Conservation (phyloP, 2,113 vertebrate genomes). For the Siniperca chuatsi region DNA sequence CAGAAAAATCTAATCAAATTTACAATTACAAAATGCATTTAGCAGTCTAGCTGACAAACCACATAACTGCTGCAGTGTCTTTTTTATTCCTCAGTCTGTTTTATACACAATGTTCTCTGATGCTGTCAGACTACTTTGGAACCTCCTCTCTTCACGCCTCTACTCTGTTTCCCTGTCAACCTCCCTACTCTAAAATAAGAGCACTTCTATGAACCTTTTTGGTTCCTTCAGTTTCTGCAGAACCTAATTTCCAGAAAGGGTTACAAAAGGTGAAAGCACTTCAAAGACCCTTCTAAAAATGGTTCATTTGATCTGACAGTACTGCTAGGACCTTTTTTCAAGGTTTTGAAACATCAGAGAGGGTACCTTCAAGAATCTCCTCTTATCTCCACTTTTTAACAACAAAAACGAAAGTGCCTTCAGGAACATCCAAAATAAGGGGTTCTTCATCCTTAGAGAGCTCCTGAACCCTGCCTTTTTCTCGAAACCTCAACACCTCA, state of each 20-base stretch:
- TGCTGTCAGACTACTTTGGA: conserved; percentile 8
- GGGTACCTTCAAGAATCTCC: not conserved
- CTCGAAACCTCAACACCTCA: not conserved
- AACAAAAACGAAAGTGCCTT: not conserved
- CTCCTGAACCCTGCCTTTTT: not conserved
- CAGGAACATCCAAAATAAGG: not conserved
- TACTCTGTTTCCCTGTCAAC: not conserved
- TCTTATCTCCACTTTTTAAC: not conserved
- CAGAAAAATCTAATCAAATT: not conserved
- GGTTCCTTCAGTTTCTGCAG: not conserved
- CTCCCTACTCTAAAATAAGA: conserved; percentile 4
- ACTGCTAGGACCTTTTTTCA: not conserved
- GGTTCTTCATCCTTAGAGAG: not conserved
- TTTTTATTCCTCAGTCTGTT: not conserved
- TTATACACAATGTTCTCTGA: not conserved
- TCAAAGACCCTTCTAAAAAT: not conserved
- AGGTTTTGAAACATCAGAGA: conserved; percentile 8
- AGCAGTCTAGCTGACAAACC: not conserved
- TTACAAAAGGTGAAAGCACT: not conserved
- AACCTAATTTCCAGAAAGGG: not conserved
- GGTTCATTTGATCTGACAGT: conserved; percentile 3
- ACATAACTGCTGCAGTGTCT: not conserved
- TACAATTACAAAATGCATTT: not conserved
- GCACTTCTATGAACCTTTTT: not conserved
- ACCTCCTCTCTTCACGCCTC: not conserved